A percentile compares a stretch with the other conserved stretches of the same genome.
Evolutionary conservation across 2,113 vertebrate genomes (phyloP).

Genomic region (Cacatua alba): DNA sequence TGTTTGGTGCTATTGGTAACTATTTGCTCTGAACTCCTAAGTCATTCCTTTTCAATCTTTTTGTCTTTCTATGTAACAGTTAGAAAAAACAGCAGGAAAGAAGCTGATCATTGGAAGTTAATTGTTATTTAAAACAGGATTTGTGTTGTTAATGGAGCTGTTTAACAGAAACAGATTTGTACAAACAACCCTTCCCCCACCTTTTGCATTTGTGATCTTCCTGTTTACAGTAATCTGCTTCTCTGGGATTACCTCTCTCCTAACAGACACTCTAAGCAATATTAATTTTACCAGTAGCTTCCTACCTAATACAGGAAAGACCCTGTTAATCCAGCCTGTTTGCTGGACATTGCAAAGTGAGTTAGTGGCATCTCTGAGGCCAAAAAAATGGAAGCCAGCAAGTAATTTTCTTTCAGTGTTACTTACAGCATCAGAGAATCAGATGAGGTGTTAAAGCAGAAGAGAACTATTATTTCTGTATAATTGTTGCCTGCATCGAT

Average conservation of each 20-base stretch:
- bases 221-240: conserved; percentile 75
- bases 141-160: conserved; percentile 56
- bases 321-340: conserved; percentile 43
- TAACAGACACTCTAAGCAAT: conserved; percentile 13
- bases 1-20: not conserved
- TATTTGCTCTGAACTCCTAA: not conserved
- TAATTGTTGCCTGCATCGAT: not conserved
- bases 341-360: not conserved
- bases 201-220: conserved; percentile 48
- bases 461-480: not conserved
- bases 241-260: conserved; percentile 70
- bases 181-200: conserved; percentile 38
- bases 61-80: not conserved
- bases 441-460: not conserved
- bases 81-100: not conserved
- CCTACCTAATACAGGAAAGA: conserved; percentile 33
- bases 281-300: conserved; percentile 20
- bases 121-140: conserved; percentile 47
- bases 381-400: not conserved
- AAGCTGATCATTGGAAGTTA: not conserved
- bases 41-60: not conserved
- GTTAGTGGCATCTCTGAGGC: not conserved
- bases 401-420: conserved; percentile 2
- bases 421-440: not conserved
- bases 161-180: conserved; percentile 55